A percentile compares a stretch with the other conserved stretches of the same genome.
phyloP scores from a whole-genome alignment of 2,888 invertebrate genomes.

The Nesidiocoris tenuis region DNA sequence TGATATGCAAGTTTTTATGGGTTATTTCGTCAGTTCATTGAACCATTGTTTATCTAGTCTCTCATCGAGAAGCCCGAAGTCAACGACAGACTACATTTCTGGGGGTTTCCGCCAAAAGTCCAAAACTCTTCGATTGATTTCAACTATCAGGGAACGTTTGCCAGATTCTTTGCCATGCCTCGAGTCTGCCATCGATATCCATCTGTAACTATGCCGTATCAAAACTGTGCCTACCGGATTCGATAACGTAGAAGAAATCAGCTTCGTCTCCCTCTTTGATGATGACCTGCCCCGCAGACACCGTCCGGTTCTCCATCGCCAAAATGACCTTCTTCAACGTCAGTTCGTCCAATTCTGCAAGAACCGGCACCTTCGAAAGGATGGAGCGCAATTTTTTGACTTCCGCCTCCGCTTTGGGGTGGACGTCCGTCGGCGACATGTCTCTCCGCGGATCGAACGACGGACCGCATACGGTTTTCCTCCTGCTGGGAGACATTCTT shows the following conservation, averaged over 20 bases:
- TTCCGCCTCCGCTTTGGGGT: constrained; percentile 7
- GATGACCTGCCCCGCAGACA: constrained; percentile 79
- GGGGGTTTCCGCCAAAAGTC: too few relatives aligned
- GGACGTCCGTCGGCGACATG: background rate
- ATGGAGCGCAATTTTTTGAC: background rate
- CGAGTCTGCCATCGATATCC: too few relatives aligned
- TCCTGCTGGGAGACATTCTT: background rate
- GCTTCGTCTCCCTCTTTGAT: constrained; percentile 96
- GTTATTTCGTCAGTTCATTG: too few relatives aligned
- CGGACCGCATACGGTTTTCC: constrained; percentile 19
- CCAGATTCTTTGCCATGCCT: too few relatives aligned
- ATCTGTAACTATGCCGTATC: too few relatives aligned
- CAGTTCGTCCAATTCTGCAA: constrained; percentile 1
- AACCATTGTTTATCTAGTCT: too few relatives aligned
- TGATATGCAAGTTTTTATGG: too few relatives aligned
- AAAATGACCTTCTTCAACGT: constrained; percentile 86
- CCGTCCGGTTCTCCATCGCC: constrained; percentile 95
- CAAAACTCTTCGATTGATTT: too few relatives aligned
- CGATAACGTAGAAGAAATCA: constrained; percentile 96
- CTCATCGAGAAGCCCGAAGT: too few relatives aligned
- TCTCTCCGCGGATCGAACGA: constrained; percentile 21
- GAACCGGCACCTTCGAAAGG: background rate
- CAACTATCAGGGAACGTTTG: too few relatives aligned
- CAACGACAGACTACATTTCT: too few relatives aligned
- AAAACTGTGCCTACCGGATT: constrained; percentile 57